A percentile compares a stretch with the other conserved stretches of the same genome.
Conservation (phyloP, 53 echinoderm and acorn worm species). For the Holothuria scabra region DNA sequence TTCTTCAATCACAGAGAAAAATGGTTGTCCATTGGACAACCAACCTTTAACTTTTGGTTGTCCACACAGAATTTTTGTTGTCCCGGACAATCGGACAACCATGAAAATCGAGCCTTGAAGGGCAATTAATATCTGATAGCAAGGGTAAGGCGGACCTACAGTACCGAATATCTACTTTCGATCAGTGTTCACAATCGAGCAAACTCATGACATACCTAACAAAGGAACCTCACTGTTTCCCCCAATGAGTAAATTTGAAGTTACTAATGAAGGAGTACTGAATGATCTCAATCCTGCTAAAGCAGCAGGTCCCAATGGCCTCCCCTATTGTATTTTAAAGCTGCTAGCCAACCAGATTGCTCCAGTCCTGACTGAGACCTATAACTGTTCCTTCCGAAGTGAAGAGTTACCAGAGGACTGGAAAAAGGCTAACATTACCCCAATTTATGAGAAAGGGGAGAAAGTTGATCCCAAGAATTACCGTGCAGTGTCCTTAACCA, state of each 20-base stretch:
- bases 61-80: too few species aligned
- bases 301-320: conserved; percentile 19
- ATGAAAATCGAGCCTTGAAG: too few species aligned
- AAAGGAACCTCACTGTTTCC: not conserved
- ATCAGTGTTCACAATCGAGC: not conserved
- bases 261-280: not conserved
- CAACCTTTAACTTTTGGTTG: too few species aligned
- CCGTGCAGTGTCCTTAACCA: too few species aligned
- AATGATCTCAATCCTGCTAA: not conserved
- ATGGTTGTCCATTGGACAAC: too few species aligned
- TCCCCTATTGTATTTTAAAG: conserved; percentile 11
- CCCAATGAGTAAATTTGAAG: not conserved
- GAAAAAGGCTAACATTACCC: not conserved
- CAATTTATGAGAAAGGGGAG: too few species aligned
- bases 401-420: not conserved
- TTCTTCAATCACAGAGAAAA: too few species aligned
- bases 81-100: too few species aligned
- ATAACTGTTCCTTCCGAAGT: not conserved
- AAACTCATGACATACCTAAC: not conserved
- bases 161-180: not conserved
- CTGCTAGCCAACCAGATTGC: not conserved
- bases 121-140: not conserved
- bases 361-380: not conserved
- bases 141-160: not conserved
- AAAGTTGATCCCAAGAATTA: too few species aligned